phyloP scores from a whole-genome alignment of 1,140 invertebrate species.

The Cyclina sinensis region DNA sequence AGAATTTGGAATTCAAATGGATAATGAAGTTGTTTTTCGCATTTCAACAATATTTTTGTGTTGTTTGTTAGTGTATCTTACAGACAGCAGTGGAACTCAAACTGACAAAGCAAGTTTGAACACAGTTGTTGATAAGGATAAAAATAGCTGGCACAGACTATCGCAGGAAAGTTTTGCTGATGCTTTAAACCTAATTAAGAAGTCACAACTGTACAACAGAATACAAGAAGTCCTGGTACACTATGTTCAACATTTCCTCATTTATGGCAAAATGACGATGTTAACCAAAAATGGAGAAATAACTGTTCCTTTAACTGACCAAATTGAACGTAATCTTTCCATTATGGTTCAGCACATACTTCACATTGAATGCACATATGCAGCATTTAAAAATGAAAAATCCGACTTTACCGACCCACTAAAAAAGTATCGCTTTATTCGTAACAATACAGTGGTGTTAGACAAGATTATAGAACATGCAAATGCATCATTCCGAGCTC shows the following conservation, averaged over 20 bases:
- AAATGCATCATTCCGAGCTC: neutral
- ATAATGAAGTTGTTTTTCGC: too few species aligned
- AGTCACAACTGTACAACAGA: neutral
- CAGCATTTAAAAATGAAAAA: neutral
- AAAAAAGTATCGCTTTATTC: neutral
- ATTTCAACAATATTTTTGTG: too few species aligned
- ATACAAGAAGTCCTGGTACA: neutral
- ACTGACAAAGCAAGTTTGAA: too few species aligned
- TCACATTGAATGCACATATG: neutral
- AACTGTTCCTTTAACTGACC: neutral
- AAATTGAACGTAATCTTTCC: neutral
- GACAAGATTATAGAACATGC: neutral
- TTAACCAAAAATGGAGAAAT: neutral
- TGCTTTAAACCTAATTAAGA: neutral
- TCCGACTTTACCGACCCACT: neutral
- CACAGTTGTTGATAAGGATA: too few species aligned
- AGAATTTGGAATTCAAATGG: too few species aligned
- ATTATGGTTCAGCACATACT: neutral
- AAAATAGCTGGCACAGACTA: too few species aligned
- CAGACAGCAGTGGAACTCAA: too few species aligned
- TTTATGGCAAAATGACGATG: neutral
- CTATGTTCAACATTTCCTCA: neutral
- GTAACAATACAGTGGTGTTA: constrained; percentile 24
- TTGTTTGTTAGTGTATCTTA: too few species aligned
- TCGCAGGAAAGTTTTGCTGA: neutral